Base-by-base conservation (phyloP, 2,888 invertebrate species). In the Philereme vetulata region DNA sequence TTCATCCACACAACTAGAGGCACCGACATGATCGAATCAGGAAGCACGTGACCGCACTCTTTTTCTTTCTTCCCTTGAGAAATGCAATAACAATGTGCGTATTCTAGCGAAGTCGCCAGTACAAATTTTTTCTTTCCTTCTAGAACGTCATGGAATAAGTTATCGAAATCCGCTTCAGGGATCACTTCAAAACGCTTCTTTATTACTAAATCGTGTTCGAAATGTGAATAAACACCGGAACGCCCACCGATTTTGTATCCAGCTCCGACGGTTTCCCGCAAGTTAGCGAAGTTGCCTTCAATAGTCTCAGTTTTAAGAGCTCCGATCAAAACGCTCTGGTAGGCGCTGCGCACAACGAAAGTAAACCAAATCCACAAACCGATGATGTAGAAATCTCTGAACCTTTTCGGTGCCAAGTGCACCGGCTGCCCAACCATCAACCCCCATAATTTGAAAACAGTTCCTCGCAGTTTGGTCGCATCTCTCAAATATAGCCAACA, bases 341-440 rank as follows among this genome's bases (percentile, higher is more conserved):
- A 88, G 6, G 83, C 86, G 63, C 78, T 88, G 42, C 88, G 78
- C 4, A 88, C 75, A 1, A 87, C 83, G 61, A 88, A 89, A 0
- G 86, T 83, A 34, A 88, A 89, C 86, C 85, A 87, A 53, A 89
- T 69, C 88, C 88, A 89, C 32, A 88, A 55, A 11, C 76, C 69
- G 9, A 88, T 68, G 6, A 88, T 76, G 56, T 88, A 88, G 56
- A 87, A 85, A 70, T 88, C 88, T 62, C 88, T 72, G 45, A 88
- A 88, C n/a, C 78, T 75, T 64, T 64, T 78, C 3, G 86, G 88
- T 7, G 74, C 70, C 1, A 88, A 75, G 47, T 71, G 71, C 6
- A 88, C 78, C 0, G 87, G 83, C 58, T 88, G 88, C 0, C 87
- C 87, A 51, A 86, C 67, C 72, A 87, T 67, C 4, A 87, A 76